A percentile compares a stretch with the other conserved stretches of the same genome.
These are phyloP conservation scores for Acridotheres tristis DNA, from an alignment of 2,797 vertebrate species.

Conservation along the genomic window DNA sequence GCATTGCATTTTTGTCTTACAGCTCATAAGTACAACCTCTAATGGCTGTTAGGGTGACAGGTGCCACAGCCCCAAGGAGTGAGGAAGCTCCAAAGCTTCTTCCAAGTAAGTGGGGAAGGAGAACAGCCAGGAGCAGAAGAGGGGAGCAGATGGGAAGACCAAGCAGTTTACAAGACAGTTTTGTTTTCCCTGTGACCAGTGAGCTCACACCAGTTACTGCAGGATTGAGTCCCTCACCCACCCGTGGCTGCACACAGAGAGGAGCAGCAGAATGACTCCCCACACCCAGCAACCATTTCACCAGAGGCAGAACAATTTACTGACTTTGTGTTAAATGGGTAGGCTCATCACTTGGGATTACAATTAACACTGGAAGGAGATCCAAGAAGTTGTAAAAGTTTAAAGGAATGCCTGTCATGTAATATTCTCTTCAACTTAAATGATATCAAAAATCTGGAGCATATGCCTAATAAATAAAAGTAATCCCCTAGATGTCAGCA, in stretches of 20 bases:
- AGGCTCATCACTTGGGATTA: conserved; percentile 16
- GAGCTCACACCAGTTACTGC: not conserved
- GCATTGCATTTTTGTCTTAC: not conserved
- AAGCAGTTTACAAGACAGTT: not conserved
- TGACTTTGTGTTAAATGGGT: not conserved
- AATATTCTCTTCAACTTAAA: conserved; percentile 63
- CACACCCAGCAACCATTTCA: not conserved
- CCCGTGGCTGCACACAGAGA: not conserved
- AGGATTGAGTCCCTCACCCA: not conserved
- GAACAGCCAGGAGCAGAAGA: not conserved
- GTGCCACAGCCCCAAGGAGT: not conserved
- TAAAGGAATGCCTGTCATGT: conserved; percentile 52
- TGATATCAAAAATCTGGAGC: conserved; percentile 59
- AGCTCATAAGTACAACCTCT: not conserved
- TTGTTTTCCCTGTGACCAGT: not conserved
- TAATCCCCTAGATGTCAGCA: conserved; percentile 59
- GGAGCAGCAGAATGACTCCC: not conserved
- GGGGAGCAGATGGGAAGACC: not conserved
- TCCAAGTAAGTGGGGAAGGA: not conserved
- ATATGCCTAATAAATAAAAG: conserved; percentile 50
- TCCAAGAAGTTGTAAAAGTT: conserved; percentile 42
- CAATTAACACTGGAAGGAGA: conserved; percentile 32
- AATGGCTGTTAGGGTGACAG: not conserved
- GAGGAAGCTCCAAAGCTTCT: not conserved
- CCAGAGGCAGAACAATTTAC: not conserved